A percentile compares a stretch with the other conserved stretches of the same genome.
Evolutionary conservation across 2,797 vertebrate species (phyloP).

Genomic region (Melanotaenia parkinsoni): DNA sequence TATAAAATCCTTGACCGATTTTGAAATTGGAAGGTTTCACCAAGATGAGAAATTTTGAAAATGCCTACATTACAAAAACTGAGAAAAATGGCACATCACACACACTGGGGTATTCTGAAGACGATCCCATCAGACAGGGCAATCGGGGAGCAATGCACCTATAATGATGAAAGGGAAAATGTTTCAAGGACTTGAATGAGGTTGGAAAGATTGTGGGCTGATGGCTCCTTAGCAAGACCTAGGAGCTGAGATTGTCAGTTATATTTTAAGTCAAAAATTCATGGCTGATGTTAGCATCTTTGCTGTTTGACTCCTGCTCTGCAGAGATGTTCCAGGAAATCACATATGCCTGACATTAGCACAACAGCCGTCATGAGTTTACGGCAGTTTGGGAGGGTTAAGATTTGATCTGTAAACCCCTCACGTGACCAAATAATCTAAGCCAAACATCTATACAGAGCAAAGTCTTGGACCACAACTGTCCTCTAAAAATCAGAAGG

Average conservation of each 20-base stretch:
- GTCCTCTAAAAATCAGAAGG: background rate
- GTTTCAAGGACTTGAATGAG: background rate
- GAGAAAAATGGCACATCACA: background rate
- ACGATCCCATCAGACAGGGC: background rate
- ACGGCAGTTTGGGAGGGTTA: background rate
- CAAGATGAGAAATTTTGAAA: background rate
- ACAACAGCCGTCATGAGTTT: no score
- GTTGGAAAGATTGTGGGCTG: background rate
- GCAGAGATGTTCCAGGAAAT: no score
- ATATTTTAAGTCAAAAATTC: background rate
- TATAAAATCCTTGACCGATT: no score
- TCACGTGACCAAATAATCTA: background rate
- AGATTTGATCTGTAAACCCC: no score
- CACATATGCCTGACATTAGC: no score
- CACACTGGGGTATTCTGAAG: background rate
- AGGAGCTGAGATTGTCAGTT: background rate
- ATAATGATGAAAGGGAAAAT: background rate
- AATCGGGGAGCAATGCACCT: background rate
- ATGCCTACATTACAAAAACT: background rate
- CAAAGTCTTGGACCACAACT: background rate
- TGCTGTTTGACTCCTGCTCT: background rate
- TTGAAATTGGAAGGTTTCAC: background rate
- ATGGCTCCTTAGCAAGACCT: background rate
- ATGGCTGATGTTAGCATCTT: background rate
- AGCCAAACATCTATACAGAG: background rate